phyloP scores from a whole-genome alignment of 1,140 invertebrate genomes.

The Pachypsylla venusta region DNA sequence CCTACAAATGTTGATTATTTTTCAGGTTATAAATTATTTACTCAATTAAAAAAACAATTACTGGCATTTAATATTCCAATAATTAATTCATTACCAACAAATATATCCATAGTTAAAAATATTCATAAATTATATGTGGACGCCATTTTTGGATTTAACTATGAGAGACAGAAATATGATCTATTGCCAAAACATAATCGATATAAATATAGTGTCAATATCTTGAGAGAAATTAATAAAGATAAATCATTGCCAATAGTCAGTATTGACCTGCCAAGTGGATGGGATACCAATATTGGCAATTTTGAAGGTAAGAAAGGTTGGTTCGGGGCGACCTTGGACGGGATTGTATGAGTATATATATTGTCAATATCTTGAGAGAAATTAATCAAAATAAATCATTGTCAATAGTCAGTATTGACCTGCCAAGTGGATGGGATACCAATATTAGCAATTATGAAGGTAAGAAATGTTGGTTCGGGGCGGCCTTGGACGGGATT shows the following conservation, averaged over 20 bases:
- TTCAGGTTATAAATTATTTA: background rate
- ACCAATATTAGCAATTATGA: background rate
- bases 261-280: conserved; percentile 1
- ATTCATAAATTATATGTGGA: background rate
- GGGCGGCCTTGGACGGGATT: too few species aligned
- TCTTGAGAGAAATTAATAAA: background rate
- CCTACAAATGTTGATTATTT: too few species aligned
- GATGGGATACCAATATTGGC: conserved; percentile 1
- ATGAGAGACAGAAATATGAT: background rate
- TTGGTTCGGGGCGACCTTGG: too few species aligned
- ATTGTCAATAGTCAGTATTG: background rate
- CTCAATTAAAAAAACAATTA: background rate
- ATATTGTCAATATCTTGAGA: too few species aligned
- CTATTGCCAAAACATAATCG: background rate
- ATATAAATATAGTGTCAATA: background rate
- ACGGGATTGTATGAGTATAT: too few species aligned
- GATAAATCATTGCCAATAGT: background rate
- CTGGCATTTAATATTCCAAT: conserved; percentile 6
- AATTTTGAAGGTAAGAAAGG: background rate
- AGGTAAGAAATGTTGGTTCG: background rate
- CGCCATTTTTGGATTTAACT: background rate
- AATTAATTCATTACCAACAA: background rate
- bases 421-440: conserved; percentile 4
- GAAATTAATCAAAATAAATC: too few species aligned
- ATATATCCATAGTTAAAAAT: background rate